Conservation (phyloP, 2,113 vertebrate species). For the Ptychochromis oligacanthus region DNA sequence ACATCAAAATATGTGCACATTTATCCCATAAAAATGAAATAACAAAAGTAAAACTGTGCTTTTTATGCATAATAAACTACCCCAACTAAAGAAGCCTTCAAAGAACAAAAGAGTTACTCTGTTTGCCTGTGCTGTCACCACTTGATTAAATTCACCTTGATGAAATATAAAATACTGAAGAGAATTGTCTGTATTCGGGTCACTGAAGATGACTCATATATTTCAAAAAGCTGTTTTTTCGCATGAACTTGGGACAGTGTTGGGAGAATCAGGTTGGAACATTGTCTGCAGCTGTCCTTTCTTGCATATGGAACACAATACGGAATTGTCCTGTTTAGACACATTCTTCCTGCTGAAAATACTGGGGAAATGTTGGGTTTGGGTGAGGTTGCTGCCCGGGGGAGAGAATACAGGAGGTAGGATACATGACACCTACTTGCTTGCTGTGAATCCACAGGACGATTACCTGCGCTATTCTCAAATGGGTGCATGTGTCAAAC, state of each 20-base stretch:
- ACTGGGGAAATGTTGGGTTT: neutral
- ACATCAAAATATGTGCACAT: neutral
- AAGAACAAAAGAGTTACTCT: neutral
- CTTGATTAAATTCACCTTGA: constrained; percentile 3
- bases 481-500: neutral
- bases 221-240: constrained; percentile 1
- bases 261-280: constrained; percentile 2
- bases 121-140: neutral
- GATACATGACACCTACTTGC: no score
- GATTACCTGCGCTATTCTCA: neutral
- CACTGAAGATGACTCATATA: neutral
- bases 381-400: neutral
- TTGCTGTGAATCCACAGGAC: neutral
- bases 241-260: neutral
- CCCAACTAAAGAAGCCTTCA: neutral
- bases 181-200: constrained; percentile 2
- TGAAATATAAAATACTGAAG: neutral
- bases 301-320: neutral
- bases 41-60: neutral
- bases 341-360: neutral
- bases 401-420: neutral
- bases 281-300: neutral
- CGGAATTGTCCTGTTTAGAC: constrained; percentile 1
- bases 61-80: neutral
- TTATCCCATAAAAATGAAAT: neutral